Evolutionary conservation across 92 coral and sea anemone species (phyloP), one percentile per base, ranked within the genome.

Genomic region (Anthopleura xanthogrammica): DNA sequence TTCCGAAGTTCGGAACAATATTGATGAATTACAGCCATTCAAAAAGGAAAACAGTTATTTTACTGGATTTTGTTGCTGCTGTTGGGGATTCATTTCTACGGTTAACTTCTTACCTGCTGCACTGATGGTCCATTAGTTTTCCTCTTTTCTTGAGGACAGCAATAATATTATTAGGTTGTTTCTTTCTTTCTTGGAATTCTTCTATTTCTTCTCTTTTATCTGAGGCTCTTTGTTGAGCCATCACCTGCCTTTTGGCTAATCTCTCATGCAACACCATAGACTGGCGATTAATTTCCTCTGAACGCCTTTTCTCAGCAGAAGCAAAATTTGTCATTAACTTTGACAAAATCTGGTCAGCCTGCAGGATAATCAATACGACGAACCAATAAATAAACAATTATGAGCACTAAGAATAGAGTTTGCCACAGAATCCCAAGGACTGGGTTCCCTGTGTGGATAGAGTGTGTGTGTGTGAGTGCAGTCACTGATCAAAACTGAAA

Each of bases 151-250:
- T 42, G 7, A 94, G 85, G 41, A 87, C 80, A 52, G 92, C 92
- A 54, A 93, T 75, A 75, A 91, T 83, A 66, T 94, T 92, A 24
- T 83, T 75, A 19, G 97, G 94, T 60, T 90, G 90, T 75, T 87
- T 89, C 57, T 79, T 81, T 77, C 94, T 75, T 16, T 85, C 88
- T 62, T 92, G 96, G 79, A 86, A 88, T 55, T 87, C 96, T 19
- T 94, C 98, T 77, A 83, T 92, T 79, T 95, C 98, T 97, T 94
- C 92, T 46, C 92, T 91, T 52, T 94, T 97, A 62, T 92, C 93
- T 36, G 87, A 83, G 29, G 86, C 95, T 50, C 93, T 88, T 70
- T 89, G 90, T 82, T 94, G 94, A 12, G 92, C 97, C 85, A 92
- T 66, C 14, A 95, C 93, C 83, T 97, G 98, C 72, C 99, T 84